A percentile compares a stretch with the other conserved stretches of the same genome.
phyloP scores from a whole-genome alignment of 2,888 invertebrate species.

The Pterostichus madidus region DNA sequence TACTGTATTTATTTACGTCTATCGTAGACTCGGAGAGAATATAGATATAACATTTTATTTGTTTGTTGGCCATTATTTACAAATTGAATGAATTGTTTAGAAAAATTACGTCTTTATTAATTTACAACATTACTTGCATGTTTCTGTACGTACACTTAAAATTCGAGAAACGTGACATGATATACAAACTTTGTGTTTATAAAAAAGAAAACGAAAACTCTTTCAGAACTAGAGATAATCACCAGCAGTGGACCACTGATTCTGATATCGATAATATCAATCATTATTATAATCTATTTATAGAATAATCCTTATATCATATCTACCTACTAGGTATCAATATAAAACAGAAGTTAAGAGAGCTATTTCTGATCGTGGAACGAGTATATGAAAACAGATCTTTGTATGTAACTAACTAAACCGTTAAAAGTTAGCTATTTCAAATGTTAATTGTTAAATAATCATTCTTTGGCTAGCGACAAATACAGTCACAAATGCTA shows the following conservation, averaged over 20 bases:
- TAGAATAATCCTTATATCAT: constrained; percentile 40
- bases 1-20: constrained; percentile 60
- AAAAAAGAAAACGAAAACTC: constrained; percentile 13
- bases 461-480: constrained; percentile 66
- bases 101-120: constrained; percentile 67
- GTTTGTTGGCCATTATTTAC: constrained; percentile 62
- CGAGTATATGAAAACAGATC: constrained; percentile 61
- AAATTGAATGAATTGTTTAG: constrained; percentile 60
- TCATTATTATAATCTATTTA: constrained; percentile 14
- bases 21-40: background rate
- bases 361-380: constrained; percentile 57
- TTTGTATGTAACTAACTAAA: constrained; percentile 22
- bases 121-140: constrained; percentile 60
- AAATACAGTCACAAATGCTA: constrained; percentile 56
- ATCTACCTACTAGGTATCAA: constrained; percentile 16
- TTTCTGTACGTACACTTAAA: constrained; percentile 59
- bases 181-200: constrained; percentile 51
- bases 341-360: constrained; percentile 59
- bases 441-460: constrained; percentile 62
- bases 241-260: constrained; percentile 32
- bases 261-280: constrained; percentile 50
- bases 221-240: background rate
- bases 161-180: constrained; percentile 47
- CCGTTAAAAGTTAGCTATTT: constrained; percentile 4
- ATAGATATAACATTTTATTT: constrained; percentile 28